A percentile compares a stretch with the other conserved stretches of the same genome.
phyloP scores from a whole-genome alignment of 1,140 invertebrate species.

The Tetragnatha versicolor region DNA sequence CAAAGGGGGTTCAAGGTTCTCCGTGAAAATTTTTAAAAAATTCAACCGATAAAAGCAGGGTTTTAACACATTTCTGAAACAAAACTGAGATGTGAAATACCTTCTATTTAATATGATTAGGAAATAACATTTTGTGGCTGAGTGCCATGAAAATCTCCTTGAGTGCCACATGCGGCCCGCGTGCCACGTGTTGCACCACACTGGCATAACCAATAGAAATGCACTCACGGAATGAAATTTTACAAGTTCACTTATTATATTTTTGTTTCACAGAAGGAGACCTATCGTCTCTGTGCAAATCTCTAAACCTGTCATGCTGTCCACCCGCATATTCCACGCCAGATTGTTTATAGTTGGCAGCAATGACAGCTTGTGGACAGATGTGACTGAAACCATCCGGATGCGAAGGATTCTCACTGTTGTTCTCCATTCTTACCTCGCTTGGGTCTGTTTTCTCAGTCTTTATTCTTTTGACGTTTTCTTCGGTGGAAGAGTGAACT shows the following conservation, averaged over 20 bases:
- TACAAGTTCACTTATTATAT: constrained; percentile 23
- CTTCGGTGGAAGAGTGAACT: neutral
- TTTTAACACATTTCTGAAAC: too few relatives aligned
- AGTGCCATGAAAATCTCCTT: too few relatives aligned
- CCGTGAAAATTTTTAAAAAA: too few relatives aligned
- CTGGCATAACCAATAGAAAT: too few relatives aligned
- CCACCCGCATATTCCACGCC: constrained; percentile 23
- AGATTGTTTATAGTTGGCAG: neutral
- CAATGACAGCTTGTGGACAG: constrained; percentile 33
- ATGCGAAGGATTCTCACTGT: neutral
- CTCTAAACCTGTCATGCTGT: constrained; percentile 32
- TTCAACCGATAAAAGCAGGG: too few relatives aligned
- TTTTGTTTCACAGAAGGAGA: constrained; percentile 51
- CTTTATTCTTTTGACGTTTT: neutral
- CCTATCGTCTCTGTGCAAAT: constrained; percentile 10
- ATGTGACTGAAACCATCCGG: constrained; percentile 43
- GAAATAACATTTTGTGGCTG: too few relatives aligned
- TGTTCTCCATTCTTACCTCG: neutral
- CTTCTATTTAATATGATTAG: too few relatives aligned
- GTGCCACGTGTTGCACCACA: too few relatives aligned
- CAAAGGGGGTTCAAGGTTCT: too few relatives aligned
- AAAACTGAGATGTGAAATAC: too few relatives aligned
- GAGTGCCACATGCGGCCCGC: too few relatives aligned
- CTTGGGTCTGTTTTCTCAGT: neutral
- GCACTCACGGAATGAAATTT: neutral